These are phyloP conservation scores for Suricata suricatta DNA, from an alignment of 2,113 vertebrate species.

Conservation along the genomic window DNA sequence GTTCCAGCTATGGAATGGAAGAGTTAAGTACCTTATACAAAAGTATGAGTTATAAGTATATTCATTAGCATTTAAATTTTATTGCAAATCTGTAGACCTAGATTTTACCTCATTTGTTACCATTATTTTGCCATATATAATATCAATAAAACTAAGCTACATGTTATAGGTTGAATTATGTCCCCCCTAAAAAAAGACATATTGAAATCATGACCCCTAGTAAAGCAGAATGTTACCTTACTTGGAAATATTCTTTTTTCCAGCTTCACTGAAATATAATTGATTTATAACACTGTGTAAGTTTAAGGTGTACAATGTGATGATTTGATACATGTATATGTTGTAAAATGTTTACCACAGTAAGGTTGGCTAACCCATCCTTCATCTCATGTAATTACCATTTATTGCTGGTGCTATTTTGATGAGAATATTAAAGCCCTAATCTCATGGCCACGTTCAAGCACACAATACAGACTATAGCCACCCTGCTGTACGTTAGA, in stretches of 20 bases:
- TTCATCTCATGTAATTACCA: not conserved
- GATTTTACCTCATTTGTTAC: not conserved
- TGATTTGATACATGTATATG: not conserved
- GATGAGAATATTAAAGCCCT: not conserved
- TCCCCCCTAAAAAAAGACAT: not conserved
- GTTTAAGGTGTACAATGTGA: not conserved
- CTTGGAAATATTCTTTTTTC: not conserved
- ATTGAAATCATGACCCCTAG: not conserved
- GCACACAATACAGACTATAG: not conserved
- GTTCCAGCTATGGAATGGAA: not conserved
- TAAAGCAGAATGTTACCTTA: not conserved
- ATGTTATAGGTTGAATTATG: not conserved
- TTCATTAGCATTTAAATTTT: conserved; percentile 13
- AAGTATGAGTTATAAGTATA: not conserved
- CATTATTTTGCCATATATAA: not conserved
- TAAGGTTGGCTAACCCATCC: not conserved
- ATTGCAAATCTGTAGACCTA: not conserved
- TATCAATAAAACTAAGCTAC: not conserved
- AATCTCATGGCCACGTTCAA: not conserved
- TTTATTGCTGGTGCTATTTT: not conserved
- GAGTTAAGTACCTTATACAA: not conserved
- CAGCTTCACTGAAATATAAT: not conserved
- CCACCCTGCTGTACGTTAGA: not conserved
- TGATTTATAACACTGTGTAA: not conserved
- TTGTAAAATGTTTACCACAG: not conserved